These are phyloP conservation scores for Lethocerus indicus DNA, from an alignment of 1,140 invertebrate species.

Conservation along the genomic window DNA sequence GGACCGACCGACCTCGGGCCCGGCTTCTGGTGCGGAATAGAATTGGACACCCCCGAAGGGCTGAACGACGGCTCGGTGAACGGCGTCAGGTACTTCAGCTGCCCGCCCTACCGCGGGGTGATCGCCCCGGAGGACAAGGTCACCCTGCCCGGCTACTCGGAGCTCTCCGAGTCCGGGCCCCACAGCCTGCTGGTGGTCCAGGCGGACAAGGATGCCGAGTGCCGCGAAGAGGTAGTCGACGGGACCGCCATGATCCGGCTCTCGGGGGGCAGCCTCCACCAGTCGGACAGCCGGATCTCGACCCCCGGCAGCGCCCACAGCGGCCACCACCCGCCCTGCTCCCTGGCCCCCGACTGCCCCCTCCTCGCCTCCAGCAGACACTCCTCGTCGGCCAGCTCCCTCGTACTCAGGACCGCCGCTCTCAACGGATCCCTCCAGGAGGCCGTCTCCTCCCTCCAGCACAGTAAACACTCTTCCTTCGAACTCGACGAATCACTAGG, in stretches of 20 bases:
- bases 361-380: conserved; percentile 20
- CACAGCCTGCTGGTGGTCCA: conserved; percentile 12
- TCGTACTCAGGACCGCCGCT: conserved; percentile 17
- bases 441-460: neutral
- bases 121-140: conserved; percentile 32
- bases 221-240: neutral
- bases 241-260: neutral
- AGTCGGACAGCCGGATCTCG: conserved; percentile 11
- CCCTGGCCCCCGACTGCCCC: conserved; percentile 13
- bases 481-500: conserved; percentile 63
- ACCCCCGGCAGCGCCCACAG: conserved; percentile 8
- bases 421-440: neutral
- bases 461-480: conserved; percentile 55
- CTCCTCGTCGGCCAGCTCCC: conserved; percentile 20
- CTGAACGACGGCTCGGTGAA: conserved; percentile 43
- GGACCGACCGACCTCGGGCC: conserved; percentile 36
- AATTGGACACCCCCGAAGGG: conserved; percentile 35
- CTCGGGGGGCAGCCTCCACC: conserved; percentile 9
- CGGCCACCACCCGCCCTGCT: conserved; percentile 19
- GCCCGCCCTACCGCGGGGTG: conserved; percentile 28
- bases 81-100: conserved; percentile 34
- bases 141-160: conserved; percentile 11
- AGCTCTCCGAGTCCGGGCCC: conserved; percentile 13
- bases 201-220: conserved; percentile 1
- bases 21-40: conserved; percentile 44